These are phyloP conservation scores for Tetramorium alpestre DNA, from an alignment of 1,140 invertebrate species.

Conservation along the genomic window DNA sequence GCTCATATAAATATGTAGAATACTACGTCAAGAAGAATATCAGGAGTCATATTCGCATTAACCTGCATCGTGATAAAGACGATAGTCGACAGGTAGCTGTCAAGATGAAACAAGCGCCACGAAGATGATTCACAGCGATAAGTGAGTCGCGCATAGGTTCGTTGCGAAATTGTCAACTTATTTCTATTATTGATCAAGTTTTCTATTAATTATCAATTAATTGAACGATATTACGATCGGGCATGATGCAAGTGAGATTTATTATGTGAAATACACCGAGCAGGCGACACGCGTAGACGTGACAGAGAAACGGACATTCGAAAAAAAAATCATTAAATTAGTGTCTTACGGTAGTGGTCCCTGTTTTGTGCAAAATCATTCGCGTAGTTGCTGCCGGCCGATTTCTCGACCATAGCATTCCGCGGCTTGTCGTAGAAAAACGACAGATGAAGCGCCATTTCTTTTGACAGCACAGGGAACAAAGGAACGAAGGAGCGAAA, in stretches of 20 bases:
- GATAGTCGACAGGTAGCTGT: constrained; percentile 58
- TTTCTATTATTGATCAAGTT: neutral
- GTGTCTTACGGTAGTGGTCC: neutral
- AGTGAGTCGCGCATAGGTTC: constrained; percentile 22
- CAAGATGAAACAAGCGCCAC: constrained; percentile 59
- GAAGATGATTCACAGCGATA: constrained; percentile 73
- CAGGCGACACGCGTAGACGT: no score
- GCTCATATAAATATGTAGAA: neutral
- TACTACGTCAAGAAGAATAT: constrained; percentile 10
- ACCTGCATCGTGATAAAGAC: constrained; percentile 57
- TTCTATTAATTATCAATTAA: neutral
- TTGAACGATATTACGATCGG: neutral
- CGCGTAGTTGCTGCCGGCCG: neutral
- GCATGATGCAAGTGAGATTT: neutral
- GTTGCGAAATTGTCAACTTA: constrained; percentile 24
- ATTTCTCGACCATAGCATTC: constrained; percentile 44
- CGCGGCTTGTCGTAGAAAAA: constrained; percentile 37
- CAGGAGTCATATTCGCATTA: constrained; percentile 25
- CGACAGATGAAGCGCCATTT: constrained; percentile 52
- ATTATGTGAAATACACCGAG: neutral
- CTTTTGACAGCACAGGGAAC: constrained; percentile 30
- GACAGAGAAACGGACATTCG: neutral
- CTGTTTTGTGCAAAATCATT: constrained; percentile 38
- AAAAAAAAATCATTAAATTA: neutral
- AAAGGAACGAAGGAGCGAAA: constrained; percentile 56